Evolutionary conservation across 1,140 invertebrate species (phyloP).

Genomic region (Cydia fagiglandana): DNA sequence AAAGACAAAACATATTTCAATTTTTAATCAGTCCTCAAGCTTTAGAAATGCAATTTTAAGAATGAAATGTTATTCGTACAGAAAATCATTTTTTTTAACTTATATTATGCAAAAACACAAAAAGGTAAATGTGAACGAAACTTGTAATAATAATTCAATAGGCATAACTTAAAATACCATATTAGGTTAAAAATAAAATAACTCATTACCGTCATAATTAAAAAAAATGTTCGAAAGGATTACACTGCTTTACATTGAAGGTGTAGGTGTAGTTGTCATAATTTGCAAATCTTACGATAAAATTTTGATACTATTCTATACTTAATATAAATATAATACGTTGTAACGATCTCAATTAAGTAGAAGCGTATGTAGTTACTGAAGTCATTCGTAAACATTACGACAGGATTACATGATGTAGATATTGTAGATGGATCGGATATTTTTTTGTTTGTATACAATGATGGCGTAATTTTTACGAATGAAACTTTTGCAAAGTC

Average conservation of each 20-base stretch:
- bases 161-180: conserved; percentile 62
- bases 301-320: conserved; percentile 74
- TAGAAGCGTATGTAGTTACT: conserved; percentile 71
- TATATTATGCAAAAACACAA: conserved; percentile 74
- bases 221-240: conserved; percentile 54
- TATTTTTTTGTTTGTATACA: neutral
- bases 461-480: conserved; percentile 34
- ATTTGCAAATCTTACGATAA: conserved; percentile 66
- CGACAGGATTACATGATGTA: conserved; percentile 34
- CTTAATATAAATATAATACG: conserved; percentile 77
- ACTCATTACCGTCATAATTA: conserved; percentile 47
- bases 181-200: conserved; percentile 57
- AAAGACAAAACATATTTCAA: conserved; percentile 77
- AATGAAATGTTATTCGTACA: conserved; percentile 69
- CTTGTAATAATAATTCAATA: conserved; percentile 56
- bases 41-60: conserved; percentile 78
- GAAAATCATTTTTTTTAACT: conserved; percentile 59
- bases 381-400: conserved; percentile 55
- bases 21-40: conserved; percentile 74
- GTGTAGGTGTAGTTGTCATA: conserved; percentile 69
- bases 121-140: conserved; percentile 55
- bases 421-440: neutral
- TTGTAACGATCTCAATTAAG: conserved; percentile 70
- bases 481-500: conserved; percentile 50
- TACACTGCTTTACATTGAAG: conserved; percentile 59